These are phyloP conservation scores for Limnephilus auricula DNA, from an alignment of 2,888 invertebrate species.

Conservation along the genomic window DNA sequence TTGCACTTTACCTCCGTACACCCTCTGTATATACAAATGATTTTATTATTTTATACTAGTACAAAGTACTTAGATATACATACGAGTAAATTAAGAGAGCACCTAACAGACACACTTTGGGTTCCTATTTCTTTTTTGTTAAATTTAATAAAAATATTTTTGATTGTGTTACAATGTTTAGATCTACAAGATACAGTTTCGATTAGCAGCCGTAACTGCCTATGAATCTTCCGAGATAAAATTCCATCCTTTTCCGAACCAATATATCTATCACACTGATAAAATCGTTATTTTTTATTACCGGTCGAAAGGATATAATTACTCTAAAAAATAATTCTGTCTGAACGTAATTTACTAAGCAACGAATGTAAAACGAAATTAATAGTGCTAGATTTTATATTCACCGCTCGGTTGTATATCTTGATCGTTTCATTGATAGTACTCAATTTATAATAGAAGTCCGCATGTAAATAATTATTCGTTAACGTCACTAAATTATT, in stretches of 20 bases:
- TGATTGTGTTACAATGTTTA: background rate
- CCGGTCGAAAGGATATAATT: background rate
- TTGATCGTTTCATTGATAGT: background rate
- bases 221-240: background rate
- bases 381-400: background rate
- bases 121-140: background rate
- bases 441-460: background rate
- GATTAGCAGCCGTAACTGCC: background rate
- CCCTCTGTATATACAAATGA: no score
- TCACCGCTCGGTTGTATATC: background rate
- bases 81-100: background rate
- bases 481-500: background rate
- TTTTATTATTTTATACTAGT: no score
- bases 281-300: constrained; percentile 2
- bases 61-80: no score
- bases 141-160: background rate
- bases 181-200: background rate
- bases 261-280: background rate
- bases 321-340: background rate
- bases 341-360: background rate
- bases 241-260: background rate
- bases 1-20: no score
- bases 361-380: background rate
- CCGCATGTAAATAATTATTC: background rate
- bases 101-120: background rate